Percentiles rank a stretch among this genome's conserved stretches.
phyloP scores from a whole-genome alignment of 1,140 invertebrate genomes.

The Hyposmocoma kahamanoa region DNA sequence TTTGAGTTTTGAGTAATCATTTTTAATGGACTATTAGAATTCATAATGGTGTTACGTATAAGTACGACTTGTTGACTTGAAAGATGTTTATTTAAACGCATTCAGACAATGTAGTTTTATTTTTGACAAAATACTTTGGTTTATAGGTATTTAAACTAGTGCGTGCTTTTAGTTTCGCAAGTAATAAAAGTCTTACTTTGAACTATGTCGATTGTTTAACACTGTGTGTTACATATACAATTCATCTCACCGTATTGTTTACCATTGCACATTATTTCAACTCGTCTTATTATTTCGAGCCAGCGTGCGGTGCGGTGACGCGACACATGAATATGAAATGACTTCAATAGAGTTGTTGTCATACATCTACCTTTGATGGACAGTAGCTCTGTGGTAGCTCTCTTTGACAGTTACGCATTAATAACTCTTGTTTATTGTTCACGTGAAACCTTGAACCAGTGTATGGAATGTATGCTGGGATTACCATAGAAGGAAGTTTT shows the following conservation, averaged over 20 bases:
- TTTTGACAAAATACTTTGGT: too few species aligned
- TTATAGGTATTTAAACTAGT: too few species aligned
- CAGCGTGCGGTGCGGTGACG: slow-evolving; percentile 34
- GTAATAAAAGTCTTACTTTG: too few species aligned
- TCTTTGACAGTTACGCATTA: slow-evolving; percentile 37
- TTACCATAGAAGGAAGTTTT: slow-evolving; percentile 23
- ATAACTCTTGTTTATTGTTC: slow-evolving; percentile 38
- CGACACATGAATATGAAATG: slow-evolving; percentile 60
- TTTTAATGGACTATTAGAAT: too few species aligned
- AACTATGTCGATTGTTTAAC: background rate
- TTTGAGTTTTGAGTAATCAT: too few species aligned
- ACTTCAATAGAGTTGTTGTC: slow-evolving; percentile 61
- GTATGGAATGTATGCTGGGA: slow-evolving; percentile 9
- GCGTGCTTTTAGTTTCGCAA: too few species aligned
- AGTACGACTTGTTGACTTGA: too few species aligned
- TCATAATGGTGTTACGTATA: too few species aligned
- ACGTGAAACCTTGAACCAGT: slow-evolving; percentile 39
- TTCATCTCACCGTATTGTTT: slow-evolving; percentile 26
- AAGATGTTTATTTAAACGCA: too few species aligned
- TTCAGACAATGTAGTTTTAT: too few species aligned
- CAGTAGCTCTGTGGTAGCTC: slow-evolving; percentile 30
- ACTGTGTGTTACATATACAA: background rate
- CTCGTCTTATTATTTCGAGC: slow-evolving; percentile 46
- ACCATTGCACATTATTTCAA: slow-evolving; percentile 43
- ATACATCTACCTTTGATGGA: slow-evolving; percentile 53